Percentiles rank a stretch among this genome's conserved stretches.
Conservation (phyloP, 2,113 vertebrate species). For the Ceuthmochares aereus region DNA sequence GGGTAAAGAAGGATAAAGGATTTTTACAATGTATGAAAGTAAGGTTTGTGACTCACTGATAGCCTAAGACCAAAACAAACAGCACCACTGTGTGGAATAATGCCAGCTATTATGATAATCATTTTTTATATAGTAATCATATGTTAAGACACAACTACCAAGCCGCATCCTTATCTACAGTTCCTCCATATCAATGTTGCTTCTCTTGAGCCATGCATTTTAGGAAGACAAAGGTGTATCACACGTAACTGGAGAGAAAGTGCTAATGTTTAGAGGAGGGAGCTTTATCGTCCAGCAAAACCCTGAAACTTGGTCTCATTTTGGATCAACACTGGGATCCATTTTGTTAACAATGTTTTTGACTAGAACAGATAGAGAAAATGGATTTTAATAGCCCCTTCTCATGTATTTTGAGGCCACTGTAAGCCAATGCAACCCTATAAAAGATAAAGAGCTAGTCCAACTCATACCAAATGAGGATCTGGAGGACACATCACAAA, state of each 20-base stretch:
- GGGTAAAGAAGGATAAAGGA: neutral
- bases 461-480: neutral
- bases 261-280: neutral
- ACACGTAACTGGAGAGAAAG: neutral
- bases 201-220: neutral
- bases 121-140: neutral
- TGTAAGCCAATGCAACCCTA: neutral
- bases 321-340: neutral
- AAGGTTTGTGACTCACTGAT: neutral
- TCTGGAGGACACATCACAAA: neutral
- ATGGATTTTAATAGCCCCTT: neutral
- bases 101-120: neutral
- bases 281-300: neutral
- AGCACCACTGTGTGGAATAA: neutral
- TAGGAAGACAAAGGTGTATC: neutral
- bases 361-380: neutral
- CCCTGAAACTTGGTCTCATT: neutral
- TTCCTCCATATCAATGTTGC: neutral
- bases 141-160: neutral
- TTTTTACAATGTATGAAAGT: neutral
- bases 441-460: neutral
- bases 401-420: neutral
- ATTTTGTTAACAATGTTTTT: neutral
- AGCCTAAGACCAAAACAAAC: neutral
- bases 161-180: neutral